Conservation (phyloP, 2,797 vertebrate genomes). For the Sibirionetta formosa region DNA sequence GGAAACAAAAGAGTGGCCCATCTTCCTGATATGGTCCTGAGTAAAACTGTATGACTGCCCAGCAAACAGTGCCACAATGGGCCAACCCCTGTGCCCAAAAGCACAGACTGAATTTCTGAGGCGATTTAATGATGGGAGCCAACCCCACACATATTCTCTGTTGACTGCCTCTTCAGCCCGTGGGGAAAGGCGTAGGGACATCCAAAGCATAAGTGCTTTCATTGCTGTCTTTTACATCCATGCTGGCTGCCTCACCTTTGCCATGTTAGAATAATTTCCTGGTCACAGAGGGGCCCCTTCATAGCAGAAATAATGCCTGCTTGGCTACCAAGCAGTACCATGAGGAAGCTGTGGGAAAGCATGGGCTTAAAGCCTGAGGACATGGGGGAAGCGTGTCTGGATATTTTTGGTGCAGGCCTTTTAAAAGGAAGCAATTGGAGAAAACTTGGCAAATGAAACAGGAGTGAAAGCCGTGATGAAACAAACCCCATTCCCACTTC, state of each 20-base stretch:
- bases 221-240: neutral
- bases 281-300: neutral
- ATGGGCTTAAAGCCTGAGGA: neutral
- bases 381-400: neutral
- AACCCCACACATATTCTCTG: accelerated
- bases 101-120: neutral
- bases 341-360: neutral
- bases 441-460: slow-evolving; percentile 12
- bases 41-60: neutral
- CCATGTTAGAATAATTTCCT: neutral
- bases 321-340: neutral
- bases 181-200: neutral
- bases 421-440: slow-evolving; percentile 26
- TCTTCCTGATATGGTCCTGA: neutral
- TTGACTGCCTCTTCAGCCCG: neutral
- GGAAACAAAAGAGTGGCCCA: neutral
- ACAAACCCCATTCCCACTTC: neutral
- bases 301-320: neutral
- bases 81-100: neutral
- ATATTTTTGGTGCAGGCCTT: neutral
- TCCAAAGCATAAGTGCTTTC: neutral
- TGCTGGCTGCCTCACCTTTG: neutral
- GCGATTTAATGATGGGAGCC: neutral
- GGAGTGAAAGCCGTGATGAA: neutral
- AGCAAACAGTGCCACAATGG: accelerated